These are phyloP conservation scores for Nomia melanderi DNA, from an alignment of 1,140 invertebrate genomes.

Conservation along the genomic window DNA sequence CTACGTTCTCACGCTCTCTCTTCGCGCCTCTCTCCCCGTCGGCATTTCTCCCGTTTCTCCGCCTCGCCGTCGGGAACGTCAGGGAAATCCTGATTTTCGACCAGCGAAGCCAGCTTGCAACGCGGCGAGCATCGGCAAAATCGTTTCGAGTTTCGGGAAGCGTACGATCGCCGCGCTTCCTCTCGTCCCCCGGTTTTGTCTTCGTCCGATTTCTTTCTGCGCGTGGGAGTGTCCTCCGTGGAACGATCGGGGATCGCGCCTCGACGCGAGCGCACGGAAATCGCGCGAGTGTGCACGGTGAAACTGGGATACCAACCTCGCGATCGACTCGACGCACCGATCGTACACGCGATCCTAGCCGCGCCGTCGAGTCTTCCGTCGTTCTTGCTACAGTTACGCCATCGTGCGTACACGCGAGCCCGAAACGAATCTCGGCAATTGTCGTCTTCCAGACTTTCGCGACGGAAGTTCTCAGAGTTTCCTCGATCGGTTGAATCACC, in stretches of 20 bases:
- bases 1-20: too few relatives aligned
- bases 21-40: background rate
- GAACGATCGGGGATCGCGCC: too few relatives aligned
- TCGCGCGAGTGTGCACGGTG: background rate
- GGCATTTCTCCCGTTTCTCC: background rate
- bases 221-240: background rate
- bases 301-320: conserved; percentile 20
- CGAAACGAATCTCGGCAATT: too few relatives aligned
- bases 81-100: too few relatives aligned
- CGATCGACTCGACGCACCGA: background rate
- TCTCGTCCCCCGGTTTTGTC: background rate
- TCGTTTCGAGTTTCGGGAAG: background rate
- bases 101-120: too few relatives aligned
- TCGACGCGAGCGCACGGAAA: background rate
- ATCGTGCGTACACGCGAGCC: too few relatives aligned
- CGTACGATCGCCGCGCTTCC: background rate
- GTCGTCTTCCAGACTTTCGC: too few relatives aligned
- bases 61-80: too few relatives aligned
- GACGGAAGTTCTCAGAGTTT: conserved; percentile 1
- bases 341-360: background rate
- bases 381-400: too few relatives aligned
- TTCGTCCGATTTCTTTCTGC: background rate
- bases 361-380: background rate
- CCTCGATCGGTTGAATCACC: background rate
- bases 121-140: conserved; percentile 5